phyloP scores from a whole-genome alignment of 2,888 invertebrate species.

The Chaitophorus viminalis region DNA sequence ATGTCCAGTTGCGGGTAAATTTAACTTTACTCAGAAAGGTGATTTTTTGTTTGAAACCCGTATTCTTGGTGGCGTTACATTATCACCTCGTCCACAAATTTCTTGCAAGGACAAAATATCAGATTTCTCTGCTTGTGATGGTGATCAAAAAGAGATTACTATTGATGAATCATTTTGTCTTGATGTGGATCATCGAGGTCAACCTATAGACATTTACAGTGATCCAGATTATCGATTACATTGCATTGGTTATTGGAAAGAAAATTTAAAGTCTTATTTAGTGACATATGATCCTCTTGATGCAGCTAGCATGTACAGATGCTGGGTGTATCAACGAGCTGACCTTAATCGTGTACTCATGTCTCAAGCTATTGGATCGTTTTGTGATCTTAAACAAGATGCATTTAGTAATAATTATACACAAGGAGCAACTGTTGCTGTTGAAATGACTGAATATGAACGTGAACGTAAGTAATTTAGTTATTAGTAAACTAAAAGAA shows the following conservation, averaged over 20 bases:
- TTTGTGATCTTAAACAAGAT: slow-evolving; percentile 88
- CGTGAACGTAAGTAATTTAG: slow-evolving; percentile 77
- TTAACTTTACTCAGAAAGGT: slow-evolving; percentile 91
- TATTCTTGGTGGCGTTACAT: slow-evolving; percentile 94
- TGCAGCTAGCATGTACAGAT: slow-evolving; percentile 93
- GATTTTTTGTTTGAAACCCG: slow-evolving; percentile 91
- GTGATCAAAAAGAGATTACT: slow-evolving; percentile 91
- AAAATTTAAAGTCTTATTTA: slow-evolving; percentile 94
- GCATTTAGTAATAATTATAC: slow-evolving; percentile 88
- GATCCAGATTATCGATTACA: slow-evolving; percentile 96
- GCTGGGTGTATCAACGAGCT: slow-evolving; percentile 97
- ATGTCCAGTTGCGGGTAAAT: slow-evolving; percentile 97
- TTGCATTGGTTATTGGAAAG: slow-evolving; percentile 98
- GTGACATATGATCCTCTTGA: slow-evolving; percentile 96
- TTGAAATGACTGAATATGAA: slow-evolving; percentile 92
- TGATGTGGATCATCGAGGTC: slow-evolving; percentile 93
- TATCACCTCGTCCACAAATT: slow-evolving; percentile 91
- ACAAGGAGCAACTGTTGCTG: slow-evolving; percentile 91
- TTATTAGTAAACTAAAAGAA: neutral
- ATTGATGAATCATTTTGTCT: slow-evolving; percentile 96
- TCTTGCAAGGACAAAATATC: slow-evolving; percentile 94
- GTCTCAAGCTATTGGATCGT: slow-evolving; percentile 90
- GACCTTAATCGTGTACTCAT: slow-evolving; percentile 87
- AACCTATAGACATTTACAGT: slow-evolving; percentile 95
- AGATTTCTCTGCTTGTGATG: slow-evolving; percentile 94